phyloP scores from a whole-genome alignment of 2,113 vertebrate species.

The Hyperopisus bebe region DNA sequence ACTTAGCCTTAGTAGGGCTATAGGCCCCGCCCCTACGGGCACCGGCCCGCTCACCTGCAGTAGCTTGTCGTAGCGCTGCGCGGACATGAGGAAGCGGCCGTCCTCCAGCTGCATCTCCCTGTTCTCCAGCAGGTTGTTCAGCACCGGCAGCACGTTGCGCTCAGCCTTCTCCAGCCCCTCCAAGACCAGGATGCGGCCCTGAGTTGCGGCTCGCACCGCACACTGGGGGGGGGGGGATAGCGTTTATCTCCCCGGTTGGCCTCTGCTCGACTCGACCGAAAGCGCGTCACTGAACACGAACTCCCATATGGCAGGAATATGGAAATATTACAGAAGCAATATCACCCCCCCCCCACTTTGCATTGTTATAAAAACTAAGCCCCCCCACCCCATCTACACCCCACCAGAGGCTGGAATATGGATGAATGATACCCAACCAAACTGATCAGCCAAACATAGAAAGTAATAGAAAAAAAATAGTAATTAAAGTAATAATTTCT shows the following conservation, averaged over 20 bases:
- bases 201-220: slow-evolving; percentile 85
- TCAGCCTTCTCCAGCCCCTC: slow-evolving; percentile 95
- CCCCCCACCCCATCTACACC: neutral
- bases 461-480: neutral
- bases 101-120: slow-evolving; percentile 97
- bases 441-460: neutral
- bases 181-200: slow-evolving; percentile 84
- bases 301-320: neutral
- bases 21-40: neutral
- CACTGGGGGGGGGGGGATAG: slow-evolving; percentile 58
- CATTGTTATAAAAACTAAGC: neutral
- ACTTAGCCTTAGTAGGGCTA: neutral
- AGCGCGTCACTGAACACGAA: neutral
- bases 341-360: neutral
- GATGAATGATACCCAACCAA: neutral
- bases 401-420: neutral
- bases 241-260: neutral
- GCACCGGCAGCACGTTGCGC: slow-evolving; percentile 84
- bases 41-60: slow-evolving; percentile 65
- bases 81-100: slow-evolving; percentile 89
- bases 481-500: neutral
- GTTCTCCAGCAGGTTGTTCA: slow-evolving; percentile 96
- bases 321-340: neutral
- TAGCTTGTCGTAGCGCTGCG: slow-evolving; percentile 88
- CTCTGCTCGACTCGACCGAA: neutral